phyloP scores from a whole-genome alignment of 2,797 vertebrate genomes.

The Tadarida brasiliensis region DNA sequence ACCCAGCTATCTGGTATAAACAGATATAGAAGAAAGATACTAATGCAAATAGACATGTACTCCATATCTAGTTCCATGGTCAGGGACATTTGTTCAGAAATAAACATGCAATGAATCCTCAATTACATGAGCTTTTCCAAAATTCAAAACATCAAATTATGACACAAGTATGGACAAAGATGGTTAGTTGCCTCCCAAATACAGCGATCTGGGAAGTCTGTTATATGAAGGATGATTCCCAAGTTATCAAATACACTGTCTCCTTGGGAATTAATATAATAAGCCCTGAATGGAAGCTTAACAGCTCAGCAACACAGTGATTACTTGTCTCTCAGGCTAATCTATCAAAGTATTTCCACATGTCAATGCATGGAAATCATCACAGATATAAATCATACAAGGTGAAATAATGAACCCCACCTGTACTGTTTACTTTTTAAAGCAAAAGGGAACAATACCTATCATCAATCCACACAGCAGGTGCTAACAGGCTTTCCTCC shows the following conservation, averaged over 20 bases:
- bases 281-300: conserved; percentile 75
- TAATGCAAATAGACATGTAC: not conserved
- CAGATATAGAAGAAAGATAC: not conserved
- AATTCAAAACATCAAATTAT: conserved; percentile 33
- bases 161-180: not conserved
- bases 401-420: conserved; percentile 64
- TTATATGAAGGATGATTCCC: conserved; percentile 65
- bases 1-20: not conserved
- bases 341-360: conserved; percentile 86
- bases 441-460: conserved; percentile 78
- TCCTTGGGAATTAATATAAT: conserved; percentile 73
- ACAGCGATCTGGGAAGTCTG: conserved; percentile 40
- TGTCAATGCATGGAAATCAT: conserved; percentile 81
- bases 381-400: conserved; percentile 26
- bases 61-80: not conserved
- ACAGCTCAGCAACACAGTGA: conserved; percentile 82
- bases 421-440: conserved; percentile 67
- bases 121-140: not conserved
- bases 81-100: not conserved
- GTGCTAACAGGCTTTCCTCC: conserved; percentile 80
- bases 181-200: not conserved
- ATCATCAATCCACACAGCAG: conserved; percentile 67
- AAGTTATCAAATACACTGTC: conserved; percentile 68
- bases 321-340: conserved; percentile 85
- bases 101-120: not conserved